These are phyloP conservation scores for Cryptoleucopteryx plumbea DNA, from an alignment of 2,113 vertebrate genomes.

Conservation along the genomic window DNA sequence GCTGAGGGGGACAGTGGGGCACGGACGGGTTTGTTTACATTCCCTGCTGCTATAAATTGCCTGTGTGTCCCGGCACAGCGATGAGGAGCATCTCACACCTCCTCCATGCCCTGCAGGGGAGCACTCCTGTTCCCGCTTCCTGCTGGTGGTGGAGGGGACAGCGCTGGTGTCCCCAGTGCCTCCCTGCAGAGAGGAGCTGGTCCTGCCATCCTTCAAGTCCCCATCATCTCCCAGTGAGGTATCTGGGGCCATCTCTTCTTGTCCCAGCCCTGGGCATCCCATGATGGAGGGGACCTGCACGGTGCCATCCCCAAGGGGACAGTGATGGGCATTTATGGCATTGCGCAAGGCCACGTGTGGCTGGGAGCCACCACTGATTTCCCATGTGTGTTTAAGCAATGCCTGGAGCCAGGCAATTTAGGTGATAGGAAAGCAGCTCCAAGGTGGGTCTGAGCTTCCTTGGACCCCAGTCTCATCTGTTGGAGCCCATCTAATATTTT, in stretches of 20 bases:
- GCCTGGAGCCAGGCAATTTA: background rate
- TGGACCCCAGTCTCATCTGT: background rate
- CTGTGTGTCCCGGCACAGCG: background rate
- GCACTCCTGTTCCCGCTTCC: background rate
- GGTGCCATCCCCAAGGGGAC: background rate
- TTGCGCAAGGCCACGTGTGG: background rate
- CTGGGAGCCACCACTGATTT: background rate
- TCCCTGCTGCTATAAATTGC: slow-evolving; percentile 58
- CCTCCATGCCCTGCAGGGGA: background rate
- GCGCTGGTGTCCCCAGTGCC: accelerated
- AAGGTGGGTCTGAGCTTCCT: background rate
- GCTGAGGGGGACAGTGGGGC: background rate
- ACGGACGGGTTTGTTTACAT: slow-evolving; percentile 35
- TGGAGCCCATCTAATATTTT: slow-evolving; percentile 31
- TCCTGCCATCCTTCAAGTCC: background rate
- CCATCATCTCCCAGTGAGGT: background rate
- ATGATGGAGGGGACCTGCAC: background rate
- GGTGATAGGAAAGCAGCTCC: background rate
- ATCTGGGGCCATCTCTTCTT: background rate
- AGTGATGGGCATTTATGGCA: background rate
- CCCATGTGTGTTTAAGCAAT: background rate
- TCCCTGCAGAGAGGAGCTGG: background rate
- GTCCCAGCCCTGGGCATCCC: background rate
- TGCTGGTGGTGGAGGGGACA: background rate
- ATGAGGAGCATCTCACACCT: slow-evolving; percentile 28